Conservation (phyloP, 2,113 vertebrate species). For the Brachypodius melanocephalos region DNA sequence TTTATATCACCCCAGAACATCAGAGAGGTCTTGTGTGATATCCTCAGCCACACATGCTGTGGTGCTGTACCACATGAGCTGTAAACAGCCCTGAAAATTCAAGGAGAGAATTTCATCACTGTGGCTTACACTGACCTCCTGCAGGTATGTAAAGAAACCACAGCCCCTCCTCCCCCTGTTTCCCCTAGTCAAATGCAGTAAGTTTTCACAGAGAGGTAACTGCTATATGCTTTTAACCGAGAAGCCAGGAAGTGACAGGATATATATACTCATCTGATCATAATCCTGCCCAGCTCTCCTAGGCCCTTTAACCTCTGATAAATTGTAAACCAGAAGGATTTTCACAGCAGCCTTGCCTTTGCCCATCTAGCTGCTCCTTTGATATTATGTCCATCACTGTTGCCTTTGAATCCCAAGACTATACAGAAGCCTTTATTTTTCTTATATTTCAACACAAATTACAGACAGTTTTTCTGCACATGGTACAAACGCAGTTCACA, state of each 20-base stretch:
- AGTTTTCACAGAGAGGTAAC: not conserved
- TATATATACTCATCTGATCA: not conserved
- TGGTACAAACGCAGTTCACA: not conserved
- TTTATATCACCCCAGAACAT: not conserved
- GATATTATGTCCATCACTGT: not conserved
- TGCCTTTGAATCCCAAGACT: not conserved
- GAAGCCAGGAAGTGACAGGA: not conserved
- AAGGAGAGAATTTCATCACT: not conserved
- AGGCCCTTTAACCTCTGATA: not conserved
- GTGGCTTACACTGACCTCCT: not conserved
- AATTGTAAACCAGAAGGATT: not conserved
- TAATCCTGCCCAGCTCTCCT: not conserved
- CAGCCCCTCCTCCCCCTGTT: not conserved
- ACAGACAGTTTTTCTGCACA: not conserved
- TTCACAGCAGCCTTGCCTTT: not conserved
- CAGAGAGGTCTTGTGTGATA: not conserved
- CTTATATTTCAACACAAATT: not conserved
- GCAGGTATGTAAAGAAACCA: slow-evolving; percentile 16
- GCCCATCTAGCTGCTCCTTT: not conserved
- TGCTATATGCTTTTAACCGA: not conserved
- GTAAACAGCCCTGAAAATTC: slow-evolving; percentile 1
- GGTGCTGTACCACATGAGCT: not conserved
- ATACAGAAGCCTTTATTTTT: not conserved
- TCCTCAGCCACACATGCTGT: not conserved
- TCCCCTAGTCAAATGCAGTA: not conserved